A percentile compares a stretch with the other conserved stretches of the same genome.
These are phyloP conservation scores for Euspilapteryx auroguttella DNA, from an alignment of 2,888 invertebrate genomes.

Conservation along the genomic window DNA sequence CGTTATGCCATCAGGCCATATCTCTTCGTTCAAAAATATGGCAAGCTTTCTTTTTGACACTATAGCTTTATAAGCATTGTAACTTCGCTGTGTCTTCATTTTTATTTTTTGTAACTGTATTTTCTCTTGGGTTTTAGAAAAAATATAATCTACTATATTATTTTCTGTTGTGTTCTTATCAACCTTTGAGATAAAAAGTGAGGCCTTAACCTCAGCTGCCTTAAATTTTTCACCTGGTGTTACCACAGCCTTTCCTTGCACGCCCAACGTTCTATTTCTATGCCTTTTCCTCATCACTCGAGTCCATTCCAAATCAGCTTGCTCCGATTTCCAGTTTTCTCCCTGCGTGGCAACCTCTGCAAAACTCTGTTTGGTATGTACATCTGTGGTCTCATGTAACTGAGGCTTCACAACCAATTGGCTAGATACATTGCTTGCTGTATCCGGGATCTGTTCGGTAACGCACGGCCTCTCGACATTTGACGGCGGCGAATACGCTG, in stretches of 20 bases:
- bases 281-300: background rate
- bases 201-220: background rate
- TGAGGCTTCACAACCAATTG: too few species aligned
- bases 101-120: background rate
- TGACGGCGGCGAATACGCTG: too few species aligned
- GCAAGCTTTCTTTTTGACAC: background rate
- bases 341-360: too few species aligned
- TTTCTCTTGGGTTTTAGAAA: background rate
- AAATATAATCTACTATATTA: conserved; percentile 1
- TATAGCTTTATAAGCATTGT: background rate
- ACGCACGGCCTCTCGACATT: too few species aligned
- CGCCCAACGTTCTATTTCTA: background rate
- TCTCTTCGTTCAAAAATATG: conserved; percentile 1
- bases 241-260: background rate
- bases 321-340: background rate
- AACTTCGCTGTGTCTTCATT: conserved; percentile 1
- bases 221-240: conserved; percentile 1
- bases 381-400: too few species aligned
- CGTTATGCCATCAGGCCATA: conserved; percentile 4
- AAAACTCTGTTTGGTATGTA: too few species aligned
- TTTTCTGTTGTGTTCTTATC: background rate
- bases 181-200: conserved; percentile 3
- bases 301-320: background rate
- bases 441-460: too few species aligned
- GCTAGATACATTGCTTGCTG: too few species aligned